Conservation (phyloP, 2,888 invertebrate species). For the Hecatera dysodea region DNA sequence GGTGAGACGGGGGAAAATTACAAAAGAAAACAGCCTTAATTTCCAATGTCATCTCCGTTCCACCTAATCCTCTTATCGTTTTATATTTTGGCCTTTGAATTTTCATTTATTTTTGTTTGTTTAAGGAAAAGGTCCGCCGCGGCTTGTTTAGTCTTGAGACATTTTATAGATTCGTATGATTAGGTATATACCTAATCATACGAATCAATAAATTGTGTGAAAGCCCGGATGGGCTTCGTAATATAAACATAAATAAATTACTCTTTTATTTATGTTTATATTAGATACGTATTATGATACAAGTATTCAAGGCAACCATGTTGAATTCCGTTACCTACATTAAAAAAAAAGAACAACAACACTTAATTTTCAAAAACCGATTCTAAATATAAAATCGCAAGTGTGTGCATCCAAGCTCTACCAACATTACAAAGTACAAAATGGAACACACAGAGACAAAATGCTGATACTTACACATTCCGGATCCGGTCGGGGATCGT, state of each 20-base stretch:
- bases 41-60: constrained; percentile 91
- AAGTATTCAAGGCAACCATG: background rate
- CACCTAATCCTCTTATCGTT: constrained; percentile 91
- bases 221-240: too few relatives aligned
- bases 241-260: constrained; percentile 21
- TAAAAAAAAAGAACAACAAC: constrained; percentile 13
- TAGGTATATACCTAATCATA: constrained; percentile 66
- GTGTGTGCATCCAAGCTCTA: constrained; percentile 46
- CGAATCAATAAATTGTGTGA: too few relatives aligned
- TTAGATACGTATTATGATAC: background rate
- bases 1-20: constrained; percentile 89
- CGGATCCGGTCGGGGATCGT: constrained; percentile 68
- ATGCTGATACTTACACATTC: constrained; percentile 80
- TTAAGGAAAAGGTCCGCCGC: constrained; percentile 84
- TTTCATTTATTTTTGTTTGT: constrained; percentile 91
- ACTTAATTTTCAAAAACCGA: constrained; percentile 42
- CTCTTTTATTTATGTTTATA: background rate
- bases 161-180: constrained; percentile 80
- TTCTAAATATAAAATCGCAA: constrained; percentile 51
- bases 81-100: constrained; percentile 90
- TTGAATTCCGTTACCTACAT: constrained; percentile 13
- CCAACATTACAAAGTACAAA: constrained; percentile 58
- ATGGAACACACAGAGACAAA: constrained; percentile 74
- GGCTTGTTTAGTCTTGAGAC: constrained; percentile 72
- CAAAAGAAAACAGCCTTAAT: constrained; percentile 91